phyloP scores from a whole-genome alignment of 2,888 invertebrate genomes.

The Archips crataeganus region DNA sequence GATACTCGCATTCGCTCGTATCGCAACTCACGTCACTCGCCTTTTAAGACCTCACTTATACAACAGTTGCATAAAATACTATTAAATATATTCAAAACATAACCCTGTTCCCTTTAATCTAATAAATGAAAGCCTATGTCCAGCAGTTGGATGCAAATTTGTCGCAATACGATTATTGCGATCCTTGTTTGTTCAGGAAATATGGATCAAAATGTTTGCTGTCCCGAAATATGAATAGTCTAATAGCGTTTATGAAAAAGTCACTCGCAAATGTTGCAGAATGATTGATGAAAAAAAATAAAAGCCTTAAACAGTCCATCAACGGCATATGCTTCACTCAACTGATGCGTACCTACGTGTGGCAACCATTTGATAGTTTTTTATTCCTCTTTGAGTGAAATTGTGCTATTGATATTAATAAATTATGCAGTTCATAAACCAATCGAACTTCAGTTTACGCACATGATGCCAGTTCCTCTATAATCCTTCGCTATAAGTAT shows the following conservation, averaged over 20 bases:
- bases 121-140: background rate
- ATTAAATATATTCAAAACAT: background rate
- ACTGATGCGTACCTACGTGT: background rate
- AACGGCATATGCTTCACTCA: slow-evolving; percentile 1
- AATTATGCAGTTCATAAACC: background rate
- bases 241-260: slow-evolving; percentile 39
- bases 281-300: slow-evolving; percentile 40
- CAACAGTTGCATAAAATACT: no score
- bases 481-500: no score
- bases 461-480: no score
- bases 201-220: slow-evolving; percentile 13
- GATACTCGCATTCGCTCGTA: no score
- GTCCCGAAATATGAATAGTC: slow-evolving; percentile 31
- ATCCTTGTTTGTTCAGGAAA: background rate
- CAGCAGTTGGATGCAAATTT: background rate
- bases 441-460: no score
- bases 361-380: background rate
- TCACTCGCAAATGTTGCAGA: slow-evolving; percentile 34
- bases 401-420: background rate
- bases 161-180: background rate
- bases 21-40: no score
- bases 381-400: background rate
- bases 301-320: slow-evolving; percentile 23
- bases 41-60: no score
- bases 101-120: background rate